Conservation (phyloP, 2,888 invertebrate genomes). For the Phortica magna region DNA sequence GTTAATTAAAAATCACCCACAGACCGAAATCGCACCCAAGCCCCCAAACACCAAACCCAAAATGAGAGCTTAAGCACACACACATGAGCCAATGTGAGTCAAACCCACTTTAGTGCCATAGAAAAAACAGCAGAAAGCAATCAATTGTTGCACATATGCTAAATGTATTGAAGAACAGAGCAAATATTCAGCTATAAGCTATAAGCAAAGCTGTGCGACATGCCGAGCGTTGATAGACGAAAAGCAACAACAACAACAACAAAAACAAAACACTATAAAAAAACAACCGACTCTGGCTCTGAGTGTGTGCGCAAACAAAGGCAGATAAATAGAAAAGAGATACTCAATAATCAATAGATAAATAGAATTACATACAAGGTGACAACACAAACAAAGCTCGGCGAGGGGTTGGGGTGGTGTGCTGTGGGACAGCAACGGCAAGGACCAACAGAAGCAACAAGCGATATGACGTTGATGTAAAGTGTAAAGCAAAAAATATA, state of each 20-base stretch:
- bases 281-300: conserved; percentile 41
- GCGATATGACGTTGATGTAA: conserved; percentile 9
- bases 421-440: conserved; percentile 60
- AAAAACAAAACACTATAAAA: conserved; percentile 6
- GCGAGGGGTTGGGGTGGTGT: conserved; percentile 29
- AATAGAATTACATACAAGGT: conserved; percentile 68
- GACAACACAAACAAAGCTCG: conserved; percentile 51
- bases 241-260: conserved; percentile 43
- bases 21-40: conserved; percentile 46
- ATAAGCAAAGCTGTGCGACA: background rate
- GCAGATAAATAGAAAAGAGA: conserved; percentile 66
- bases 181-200: background rate
- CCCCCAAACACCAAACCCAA: background rate
- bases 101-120: conserved; percentile 14
- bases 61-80: conserved; percentile 27
- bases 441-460: conserved; percentile 7
- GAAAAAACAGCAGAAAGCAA: conserved; percentile 30
- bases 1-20: conserved; percentile 71
- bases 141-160: conserved; percentile 31
- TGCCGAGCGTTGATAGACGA: conserved; percentile 8
- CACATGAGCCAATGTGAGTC: conserved; percentile 25
- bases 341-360: conserved; percentile 76
- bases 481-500: background rate
- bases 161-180: conserved; percentile 28
- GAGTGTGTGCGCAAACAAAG: conserved; percentile 68